Conservation (phyloP, 2,888 invertebrate genomes). For the Plagodis dolabraria region DNA sequence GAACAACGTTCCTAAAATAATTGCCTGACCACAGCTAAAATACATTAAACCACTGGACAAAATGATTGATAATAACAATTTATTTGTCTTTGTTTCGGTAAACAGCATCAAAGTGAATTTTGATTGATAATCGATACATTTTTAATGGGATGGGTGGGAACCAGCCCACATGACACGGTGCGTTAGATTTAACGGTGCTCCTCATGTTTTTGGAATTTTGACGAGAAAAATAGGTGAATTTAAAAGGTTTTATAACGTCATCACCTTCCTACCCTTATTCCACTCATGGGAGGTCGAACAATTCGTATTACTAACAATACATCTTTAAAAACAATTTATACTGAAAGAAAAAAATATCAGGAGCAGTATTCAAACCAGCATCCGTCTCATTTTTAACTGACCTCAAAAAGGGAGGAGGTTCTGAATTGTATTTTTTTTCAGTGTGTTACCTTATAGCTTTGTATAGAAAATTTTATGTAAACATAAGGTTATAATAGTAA, state of each 20-base stretch:
- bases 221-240: not conserved
- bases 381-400: too few relatives aligned
- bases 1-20: not conserved
- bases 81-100: constrained; percentile 42
- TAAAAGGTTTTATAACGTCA: not conserved
- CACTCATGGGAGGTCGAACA: too few relatives aligned
- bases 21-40: not conserved
- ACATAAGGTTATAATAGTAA: too few relatives aligned
- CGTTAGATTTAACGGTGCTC: not conserved
- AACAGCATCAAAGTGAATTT: constrained; percentile 55
- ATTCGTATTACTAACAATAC: too few relatives aligned
- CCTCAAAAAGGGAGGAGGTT: too few relatives aligned
- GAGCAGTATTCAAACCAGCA: too few relatives aligned
- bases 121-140: constrained; percentile 45
- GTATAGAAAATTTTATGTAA: too few relatives aligned
- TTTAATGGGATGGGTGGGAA: constrained; percentile 3
- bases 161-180: not conserved
- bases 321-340: too few relatives aligned
- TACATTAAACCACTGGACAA: constrained; percentile 53
- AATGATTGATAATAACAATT: constrained; percentile 65
- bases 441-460: too few relatives aligned
- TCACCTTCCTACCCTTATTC: too few relatives aligned
- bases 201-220: not conserved
- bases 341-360: too few relatives aligned
- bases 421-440: too few relatives aligned